Evolutionary conservation across 2,113 vertebrate genomes (phyloP).

Genomic region (Gobio gobio): DNA sequence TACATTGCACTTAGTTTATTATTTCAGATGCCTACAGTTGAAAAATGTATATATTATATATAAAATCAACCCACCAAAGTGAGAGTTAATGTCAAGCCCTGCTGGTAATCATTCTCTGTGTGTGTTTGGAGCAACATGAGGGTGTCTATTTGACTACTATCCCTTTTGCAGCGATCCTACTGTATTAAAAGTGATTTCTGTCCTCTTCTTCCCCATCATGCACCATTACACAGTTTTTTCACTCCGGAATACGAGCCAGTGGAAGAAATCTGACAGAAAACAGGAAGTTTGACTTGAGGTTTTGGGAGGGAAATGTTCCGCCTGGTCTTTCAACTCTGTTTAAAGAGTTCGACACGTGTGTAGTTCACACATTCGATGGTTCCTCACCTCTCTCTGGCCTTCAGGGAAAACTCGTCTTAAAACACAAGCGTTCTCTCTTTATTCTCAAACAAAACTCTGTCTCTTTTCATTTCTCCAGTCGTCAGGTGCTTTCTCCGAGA

Average conservation of each 20-base stretch:
- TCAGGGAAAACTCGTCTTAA: conserved; percentile 7
- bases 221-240: neutral
- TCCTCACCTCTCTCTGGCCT: conserved; percentile 18
- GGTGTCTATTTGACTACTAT: neutral
- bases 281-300: neutral
- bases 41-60: too few relatives aligned
- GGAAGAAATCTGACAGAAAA: conserved; percentile 37
- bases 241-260: neutral
- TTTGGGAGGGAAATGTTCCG: conserved; percentile 39
- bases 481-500: neutral
- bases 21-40: too few relatives aligned
- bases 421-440: conserved; percentile 26
- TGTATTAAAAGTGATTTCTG: neutral
- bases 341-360: conserved; percentile 15
- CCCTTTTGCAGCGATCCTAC: neutral
- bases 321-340: conserved; percentile 34
- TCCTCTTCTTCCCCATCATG: neutral
- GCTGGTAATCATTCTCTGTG: neutral
- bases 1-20: too few relatives aligned
- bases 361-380: conserved; percentile 33
- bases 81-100: too few relatives aligned
- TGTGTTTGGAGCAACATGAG: neutral
- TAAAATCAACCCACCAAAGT: too few relatives aligned
- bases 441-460: neutral
- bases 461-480: neutral